A percentile compares a stretch with the other conserved stretches of the same genome.
phyloP scores from a whole-genome alignment of 1,140 invertebrate genomes.

The Brachionus koreanus region DNA sequence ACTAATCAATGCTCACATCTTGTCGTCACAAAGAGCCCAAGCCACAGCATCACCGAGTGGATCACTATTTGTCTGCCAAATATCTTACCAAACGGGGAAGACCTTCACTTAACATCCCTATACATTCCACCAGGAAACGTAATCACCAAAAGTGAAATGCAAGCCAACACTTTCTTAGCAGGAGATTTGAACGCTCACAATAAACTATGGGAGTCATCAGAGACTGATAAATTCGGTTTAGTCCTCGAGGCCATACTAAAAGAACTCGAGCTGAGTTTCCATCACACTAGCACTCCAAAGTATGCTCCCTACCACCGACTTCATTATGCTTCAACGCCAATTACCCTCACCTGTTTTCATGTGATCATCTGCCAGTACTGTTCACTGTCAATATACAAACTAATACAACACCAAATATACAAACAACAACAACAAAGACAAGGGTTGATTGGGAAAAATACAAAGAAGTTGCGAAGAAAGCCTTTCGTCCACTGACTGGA shows the following conservation, averaged over 20 bases:
- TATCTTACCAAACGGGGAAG: not conserved
- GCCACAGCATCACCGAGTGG: not conserved
- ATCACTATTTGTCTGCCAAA: not conserved
- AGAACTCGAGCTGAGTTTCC: not conserved
- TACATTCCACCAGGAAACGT: not conserved
- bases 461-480: not conserved
- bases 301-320: too few relatives aligned
- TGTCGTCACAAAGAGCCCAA: not conserved
- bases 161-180: not conserved
- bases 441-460: not conserved
- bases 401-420: not conserved
- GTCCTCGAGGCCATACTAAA: not conserved
- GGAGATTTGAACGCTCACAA: too few relatives aligned
- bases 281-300: too few relatives aligned
- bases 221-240: not conserved
- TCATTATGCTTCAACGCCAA: too few relatives aligned
- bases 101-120: not conserved
- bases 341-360: too few relatives aligned
- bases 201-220: too few relatives aligned
- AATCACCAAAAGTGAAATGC: not conserved
- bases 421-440: not conserved
- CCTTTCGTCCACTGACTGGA: too few relatives aligned
- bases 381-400: not conserved
- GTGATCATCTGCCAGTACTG: too few relatives aligned
- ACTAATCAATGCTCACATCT: too few relatives aligned